Evolutionary conservation across 2,797 vertebrate species (phyloP), one percentile per base, ranked within the genome.

Genomic region (Spinibarbus caldwelli): DNA sequence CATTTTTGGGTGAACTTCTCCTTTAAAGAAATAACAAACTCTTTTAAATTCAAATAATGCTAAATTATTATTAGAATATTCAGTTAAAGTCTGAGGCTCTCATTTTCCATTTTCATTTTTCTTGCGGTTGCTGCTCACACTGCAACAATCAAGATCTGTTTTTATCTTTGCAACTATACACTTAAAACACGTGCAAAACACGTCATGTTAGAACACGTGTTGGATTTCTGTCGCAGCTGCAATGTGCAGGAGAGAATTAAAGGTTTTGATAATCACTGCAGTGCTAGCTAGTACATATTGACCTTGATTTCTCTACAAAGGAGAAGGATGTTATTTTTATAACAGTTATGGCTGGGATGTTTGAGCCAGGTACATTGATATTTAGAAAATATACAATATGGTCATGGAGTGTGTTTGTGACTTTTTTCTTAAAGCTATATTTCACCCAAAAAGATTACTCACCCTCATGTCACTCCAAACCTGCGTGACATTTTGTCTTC

Each of bases 261-360:
- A 71, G 66, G 34, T 43, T 41, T 54, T 57, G 57, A 41, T 78
- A 57, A 31, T 64, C 38, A 64, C 78, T 29, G 23, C 45, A 85
- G 64, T 36, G 38, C 36, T 82, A 54, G 64, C 75, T 66, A 85
- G 64, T 81, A 68, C 76, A 85, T 59, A 83, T 52, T 10, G 71
- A 57, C 72, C 85, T 87, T 36, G 34, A 59, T 62, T 71, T 87
- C 21, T 76, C 78, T 78, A 62, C 52, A 83, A 70, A 76, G 4
- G 21, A 77, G 26, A 52, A 17, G 31, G 73, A 78, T n/a, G 31
- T 64, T 79, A 45, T 71, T 83, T 78, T 78, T 78, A 41, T 78
- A 78, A 62, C 54, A 62, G 54, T 75, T 75, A 83, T 76, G 71
- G 71, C 71, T 83, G 43, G 57, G 43, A 83, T 76, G 57, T 83